Evolutionary conservation across 2,888 invertebrate genomes (phyloP), one percentile per base, ranked within the genome.

Genomic region (Incurvaria masculella): DNA sequence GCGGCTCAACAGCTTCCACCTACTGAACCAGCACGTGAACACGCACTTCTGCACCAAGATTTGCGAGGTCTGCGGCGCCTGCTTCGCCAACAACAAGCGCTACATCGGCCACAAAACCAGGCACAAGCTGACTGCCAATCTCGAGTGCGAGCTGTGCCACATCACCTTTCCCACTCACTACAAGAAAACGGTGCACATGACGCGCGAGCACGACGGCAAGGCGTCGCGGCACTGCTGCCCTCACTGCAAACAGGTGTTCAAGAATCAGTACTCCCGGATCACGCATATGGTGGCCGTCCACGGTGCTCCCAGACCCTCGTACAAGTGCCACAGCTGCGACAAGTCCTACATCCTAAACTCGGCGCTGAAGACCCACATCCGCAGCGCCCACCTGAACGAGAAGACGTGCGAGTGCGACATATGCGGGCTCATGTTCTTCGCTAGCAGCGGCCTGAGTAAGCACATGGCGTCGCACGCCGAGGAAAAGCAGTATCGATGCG

Each of bases 301-400:
- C 21, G 60, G 57, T 1, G 55, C 61, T 2, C 61, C 61, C 0
- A 57, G 57, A 0, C 58, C 61, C 0, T 53, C 57, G 0, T 55
- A 65, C 1, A 65, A 64, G 47, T 69, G 69, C 45, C 59, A 61
- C 19, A 65, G 66, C 2, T 69, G 69, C 42, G 67, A 65, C 2
- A 33, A 33, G 14, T 33, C 33, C 8, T 33, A 33, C 33, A 33
- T 33, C 3, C 8, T 33, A n/a, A 33, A 33, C 14, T 33, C 33
- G 3, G 8, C 33, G 11, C 33, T 33, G 3, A 33, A 33, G 14
- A 14, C 33, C 3, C 33, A 33, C 33, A 33, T 33, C 14, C 8
- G 33, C 3, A 33, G 33, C 14, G 33, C 14, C 3, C 33, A 33
- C 14, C 14, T 33, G 6, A 33, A 33, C 14, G 33, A 33, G 14